phyloP scores from a whole-genome alignment of 2,113 vertebrate genomes.

The Thamnophis sirtalis region DNA sequence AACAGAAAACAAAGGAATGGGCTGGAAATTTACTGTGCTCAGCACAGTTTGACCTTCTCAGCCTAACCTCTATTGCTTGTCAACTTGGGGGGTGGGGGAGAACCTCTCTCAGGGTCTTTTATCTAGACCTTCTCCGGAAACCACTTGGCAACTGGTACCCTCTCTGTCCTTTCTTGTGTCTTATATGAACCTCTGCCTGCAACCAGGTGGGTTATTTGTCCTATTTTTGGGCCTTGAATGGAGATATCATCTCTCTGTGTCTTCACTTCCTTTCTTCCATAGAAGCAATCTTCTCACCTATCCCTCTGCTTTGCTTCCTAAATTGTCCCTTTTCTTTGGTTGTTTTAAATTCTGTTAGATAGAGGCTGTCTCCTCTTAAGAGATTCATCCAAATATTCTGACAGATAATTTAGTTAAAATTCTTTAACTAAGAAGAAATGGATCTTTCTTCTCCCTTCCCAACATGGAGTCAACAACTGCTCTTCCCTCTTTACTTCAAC shows the following conservation, averaged over 20 bases:
- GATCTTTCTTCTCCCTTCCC: neutral
- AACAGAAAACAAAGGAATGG: neutral
- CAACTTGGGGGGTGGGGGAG: neutral
- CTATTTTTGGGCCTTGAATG: neutral
- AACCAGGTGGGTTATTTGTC: neutral
- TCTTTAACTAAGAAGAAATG: too few species aligned
- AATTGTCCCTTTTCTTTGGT: neutral
- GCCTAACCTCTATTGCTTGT: neutral
- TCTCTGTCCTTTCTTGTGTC: neutral
- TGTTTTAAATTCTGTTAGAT: conserved; percentile 28
- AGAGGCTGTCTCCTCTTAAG: neutral
- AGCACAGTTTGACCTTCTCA: neutral
- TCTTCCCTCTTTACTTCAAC: neutral
- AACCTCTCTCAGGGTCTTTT: neutral
- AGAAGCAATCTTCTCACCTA: neutral
- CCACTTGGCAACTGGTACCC: neutral
- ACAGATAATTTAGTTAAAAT: neutral
- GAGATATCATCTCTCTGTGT: neutral
- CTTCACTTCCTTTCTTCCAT: neutral
- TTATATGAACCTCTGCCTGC: neutral
- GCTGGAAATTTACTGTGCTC: neutral
- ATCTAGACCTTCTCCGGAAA: neutral
- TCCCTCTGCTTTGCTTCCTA: conserved; percentile 13
- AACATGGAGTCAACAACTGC: neutral
- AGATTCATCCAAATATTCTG: rapidly evolving